A percentile compares a stretch with the other conserved stretches of the same genome.
These are phyloP conservation scores for Trichogramma dendrolimi DNA, from an alignment of 2,888 invertebrate genomes.

Conservation along the genomic window DNA sequence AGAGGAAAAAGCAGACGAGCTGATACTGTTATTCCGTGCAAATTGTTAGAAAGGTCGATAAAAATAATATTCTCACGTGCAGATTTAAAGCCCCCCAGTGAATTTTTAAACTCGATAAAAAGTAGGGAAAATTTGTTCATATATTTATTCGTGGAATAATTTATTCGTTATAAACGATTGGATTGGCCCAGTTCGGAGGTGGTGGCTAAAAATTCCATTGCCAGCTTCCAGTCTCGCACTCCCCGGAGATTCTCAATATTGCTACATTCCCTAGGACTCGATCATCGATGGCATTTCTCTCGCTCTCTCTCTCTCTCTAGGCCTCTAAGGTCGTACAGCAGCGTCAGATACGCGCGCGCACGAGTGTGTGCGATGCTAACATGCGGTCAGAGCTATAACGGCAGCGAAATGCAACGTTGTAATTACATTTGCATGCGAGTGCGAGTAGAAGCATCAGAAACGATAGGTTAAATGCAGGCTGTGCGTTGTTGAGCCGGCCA, in stretches of 20 bases:
- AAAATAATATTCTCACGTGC: background rate
- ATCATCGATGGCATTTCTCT: too few relatives aligned
- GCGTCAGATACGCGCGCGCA: conserved; percentile 1
- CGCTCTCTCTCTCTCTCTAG: background rate
- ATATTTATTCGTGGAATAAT: too few relatives aligned
- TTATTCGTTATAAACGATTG: background rate
- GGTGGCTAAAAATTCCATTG: background rate
- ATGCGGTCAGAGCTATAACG: background rate
- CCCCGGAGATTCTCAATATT: too few relatives aligned
- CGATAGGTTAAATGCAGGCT: conserved; percentile 14
- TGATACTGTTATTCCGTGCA: conserved; percentile 14
- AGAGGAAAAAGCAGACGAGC: background rate
- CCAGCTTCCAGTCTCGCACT: too few relatives aligned
- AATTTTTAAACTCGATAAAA: too few relatives aligned
- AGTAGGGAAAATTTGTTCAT: too few relatives aligned
- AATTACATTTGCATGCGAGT: conserved; percentile 41
- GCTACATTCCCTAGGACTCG: too few relatives aligned
- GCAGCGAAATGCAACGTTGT: conserved; percentile 24
- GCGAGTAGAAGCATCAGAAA: conserved; percentile 7
- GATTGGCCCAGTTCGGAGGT: background rate
- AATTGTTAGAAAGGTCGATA: background rate
- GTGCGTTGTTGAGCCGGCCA: too few relatives aligned
- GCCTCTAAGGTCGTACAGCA: background rate
- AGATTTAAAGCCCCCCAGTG: too few relatives aligned
- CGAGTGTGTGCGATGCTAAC: conserved; percentile 17